Conservation (phyloP, 2,888 invertebrate species). For the Eupithecia inturbata region DNA sequence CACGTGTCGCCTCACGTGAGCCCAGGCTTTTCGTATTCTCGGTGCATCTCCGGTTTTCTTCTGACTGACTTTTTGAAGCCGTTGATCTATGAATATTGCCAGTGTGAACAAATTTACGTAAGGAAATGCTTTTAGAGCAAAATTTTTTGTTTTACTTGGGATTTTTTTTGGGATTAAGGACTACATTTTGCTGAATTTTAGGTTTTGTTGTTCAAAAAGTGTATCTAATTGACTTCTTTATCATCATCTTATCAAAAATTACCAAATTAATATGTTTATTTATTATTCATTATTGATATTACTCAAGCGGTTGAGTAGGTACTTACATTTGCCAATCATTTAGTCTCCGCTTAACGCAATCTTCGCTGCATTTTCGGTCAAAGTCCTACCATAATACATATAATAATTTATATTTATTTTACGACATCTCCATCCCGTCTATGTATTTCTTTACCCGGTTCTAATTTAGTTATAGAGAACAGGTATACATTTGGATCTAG, state of each 20-base stretch:
- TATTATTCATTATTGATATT: too few relatives aligned
- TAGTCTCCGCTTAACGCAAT: too few relatives aligned
- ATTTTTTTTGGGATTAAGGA: too few relatives aligned
- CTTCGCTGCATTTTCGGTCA: too few relatives aligned
- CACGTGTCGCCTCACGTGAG: slow-evolving; percentile 7
- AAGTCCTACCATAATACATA: too few relatives aligned
- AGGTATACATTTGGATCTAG: slow-evolving; percentile 36
- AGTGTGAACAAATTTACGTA: background rate
- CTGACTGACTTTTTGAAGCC: slow-evolving; percentile 10
- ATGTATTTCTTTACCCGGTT: background rate
- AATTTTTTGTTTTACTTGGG: background rate
- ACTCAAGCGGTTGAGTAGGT: too few relatives aligned
- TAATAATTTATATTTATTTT: background rate
- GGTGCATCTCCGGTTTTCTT: slow-evolving; percentile 7
- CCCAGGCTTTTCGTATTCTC: slow-evolving; percentile 9
- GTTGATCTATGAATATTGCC: background rate
- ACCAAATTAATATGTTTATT: too few relatives aligned
- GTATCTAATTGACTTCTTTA: too few relatives aligned
- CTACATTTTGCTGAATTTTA: too few relatives aligned
- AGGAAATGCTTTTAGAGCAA: background rate
- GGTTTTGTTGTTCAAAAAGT: too few relatives aligned
- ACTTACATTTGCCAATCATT: too few relatives aligned
- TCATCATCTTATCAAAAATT: too few relatives aligned
- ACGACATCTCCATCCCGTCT: background rate
- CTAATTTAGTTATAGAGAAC: slow-evolving; percentile 30